Conservation (phyloP, 2,113 vertebrate species). For the Chunga burmeisteri region DNA sequence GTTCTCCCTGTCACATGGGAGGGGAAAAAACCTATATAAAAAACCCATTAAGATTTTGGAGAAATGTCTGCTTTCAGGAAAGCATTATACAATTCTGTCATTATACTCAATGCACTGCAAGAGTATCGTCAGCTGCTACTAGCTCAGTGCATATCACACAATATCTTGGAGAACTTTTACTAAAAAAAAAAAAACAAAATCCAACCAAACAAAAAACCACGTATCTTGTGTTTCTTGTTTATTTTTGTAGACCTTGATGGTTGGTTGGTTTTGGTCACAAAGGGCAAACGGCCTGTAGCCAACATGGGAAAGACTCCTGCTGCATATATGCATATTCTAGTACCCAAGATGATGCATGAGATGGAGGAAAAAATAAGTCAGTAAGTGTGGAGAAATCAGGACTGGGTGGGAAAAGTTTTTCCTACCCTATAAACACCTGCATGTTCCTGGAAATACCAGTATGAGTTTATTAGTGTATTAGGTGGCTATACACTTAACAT, state of each 20-base stretch:
- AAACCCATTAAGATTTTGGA: not conserved
- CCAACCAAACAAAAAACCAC: not conserved
- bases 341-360: not conserved
- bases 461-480: not conserved
- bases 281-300: not conserved
- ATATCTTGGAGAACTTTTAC: not conserved
- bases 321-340: not conserved
- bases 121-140: not conserved
- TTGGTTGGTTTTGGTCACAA: not conserved
- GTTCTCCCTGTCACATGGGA: accelerated
- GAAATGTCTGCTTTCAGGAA: not conserved
- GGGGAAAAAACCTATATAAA: not conserved
- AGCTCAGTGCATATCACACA: not conserved
- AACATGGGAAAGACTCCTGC: not conserved
- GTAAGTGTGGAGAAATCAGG: not conserved
- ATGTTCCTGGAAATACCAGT: not conserved
- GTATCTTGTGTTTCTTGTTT: not conserved
- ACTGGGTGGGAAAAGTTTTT: not conserved
- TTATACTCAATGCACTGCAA: not conserved
- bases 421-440: not conserved
- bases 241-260: not conserved
- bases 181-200: not conserved
- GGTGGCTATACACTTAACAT: not conserved
- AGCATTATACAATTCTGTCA: not conserved
- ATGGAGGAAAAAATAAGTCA: not conserved